Evolutionary conservation across 2,888 invertebrate genomes (phyloP).

Genomic region (Strigamia crassipes): DNA sequence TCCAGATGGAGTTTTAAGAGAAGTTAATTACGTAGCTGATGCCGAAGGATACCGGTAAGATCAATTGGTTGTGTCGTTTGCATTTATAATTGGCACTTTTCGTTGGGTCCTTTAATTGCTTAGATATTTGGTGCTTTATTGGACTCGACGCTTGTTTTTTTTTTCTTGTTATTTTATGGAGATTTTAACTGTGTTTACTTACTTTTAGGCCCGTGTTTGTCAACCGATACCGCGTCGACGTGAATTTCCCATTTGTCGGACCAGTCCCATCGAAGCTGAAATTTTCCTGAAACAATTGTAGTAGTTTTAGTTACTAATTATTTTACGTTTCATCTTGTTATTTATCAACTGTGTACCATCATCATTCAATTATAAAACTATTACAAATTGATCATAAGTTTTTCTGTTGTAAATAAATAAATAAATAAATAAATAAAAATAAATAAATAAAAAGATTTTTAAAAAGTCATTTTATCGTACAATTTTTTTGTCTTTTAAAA

Average conservation of each 20-base stretch:
- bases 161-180: not conserved
- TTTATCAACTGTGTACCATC: slow-evolving; percentile 21
- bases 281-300: slow-evolving; percentile 43
- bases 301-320: not conserved
- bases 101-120: too few relatives aligned
- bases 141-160: too few relatives aligned
- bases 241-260: slow-evolving; percentile 48
- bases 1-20: slow-evolving; percentile 68
- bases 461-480: not conserved
- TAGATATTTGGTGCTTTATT: too few relatives aligned
- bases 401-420: not conserved
- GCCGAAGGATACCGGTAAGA: slow-evolving; percentile 69
- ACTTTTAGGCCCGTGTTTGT: slow-evolving; percentile 48
- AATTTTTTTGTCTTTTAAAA: not conserved
- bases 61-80: not conserved
- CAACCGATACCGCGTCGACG: slow-evolving; percentile 48
- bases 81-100: not conserved
- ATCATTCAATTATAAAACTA: not conserved
- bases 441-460: not conserved
- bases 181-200: slow-evolving; percentile 29
- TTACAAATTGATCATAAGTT: not conserved
- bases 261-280: slow-evolving; percentile 49
- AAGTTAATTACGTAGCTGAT: slow-evolving; percentile 77
- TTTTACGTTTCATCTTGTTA: not conserved
- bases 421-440: not conserved